Base-by-base conservation (phyloP, 2,797 vertebrate genomes). In the Sparidentex hasta region DNA sequence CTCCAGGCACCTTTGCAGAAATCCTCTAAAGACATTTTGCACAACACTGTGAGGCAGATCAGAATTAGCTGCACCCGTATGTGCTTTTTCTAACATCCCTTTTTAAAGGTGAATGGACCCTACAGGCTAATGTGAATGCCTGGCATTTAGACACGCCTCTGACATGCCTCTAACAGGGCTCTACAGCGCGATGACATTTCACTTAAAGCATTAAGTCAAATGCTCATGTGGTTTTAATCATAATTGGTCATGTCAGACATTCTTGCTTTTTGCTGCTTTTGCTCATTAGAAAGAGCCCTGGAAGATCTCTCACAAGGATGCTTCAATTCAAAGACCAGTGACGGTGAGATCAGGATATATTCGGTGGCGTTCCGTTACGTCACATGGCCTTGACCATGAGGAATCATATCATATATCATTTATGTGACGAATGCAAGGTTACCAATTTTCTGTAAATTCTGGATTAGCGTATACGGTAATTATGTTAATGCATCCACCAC, bases 181-280 rank as follows among this genome's bases (percentile, higher is more conserved):
- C 47, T 11, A 66, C 65, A 68, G 58, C 64, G 71, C 59, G 33
- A 50, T 87, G 87, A 89, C 88, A 91, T 90, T 89, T 91, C 61
- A 83, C 41, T 82, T 61, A 70, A 51, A 76, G 43, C 50, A 62
- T 62, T 66, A 59, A 89, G 81, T 87, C 74, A 76, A 80, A 87
- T 78, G 70, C 73, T 81, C 44, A 56, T 56, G 46, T 44, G 52
- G 41, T 44, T 48, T 27, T 29, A 50, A 58, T 76, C 52, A 51
- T 47, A 63, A 84, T 66, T 59, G 1, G 25, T 54, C 21, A 14
- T 61, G 54, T 48, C 5, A 54, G 23, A 55, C 18, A 23, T 43
- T 41, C 4, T 25, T 3, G 38, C 11, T 55, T 12, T 2, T 47
- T 51, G 12, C n/a, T 41, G 51, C 8, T 48, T 84, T 68, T 67